These are phyloP conservation scores for Condylura cristata DNA, from an alignment of 2,113 vertebrate genomes.

Conservation along the genomic window DNA sequence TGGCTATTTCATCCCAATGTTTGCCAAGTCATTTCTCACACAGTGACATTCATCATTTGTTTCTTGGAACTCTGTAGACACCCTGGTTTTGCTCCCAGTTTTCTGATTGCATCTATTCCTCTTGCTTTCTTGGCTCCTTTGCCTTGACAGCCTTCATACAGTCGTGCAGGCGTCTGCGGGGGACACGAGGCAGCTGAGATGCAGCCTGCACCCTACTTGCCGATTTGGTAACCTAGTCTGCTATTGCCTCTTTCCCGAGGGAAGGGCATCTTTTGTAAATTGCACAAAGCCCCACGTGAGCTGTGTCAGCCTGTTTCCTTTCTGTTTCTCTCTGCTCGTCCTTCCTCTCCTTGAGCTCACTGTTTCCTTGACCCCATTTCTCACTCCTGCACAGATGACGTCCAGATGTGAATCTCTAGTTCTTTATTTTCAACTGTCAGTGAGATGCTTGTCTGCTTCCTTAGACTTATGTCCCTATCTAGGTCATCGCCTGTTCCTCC, in stretches of 20 bases:
- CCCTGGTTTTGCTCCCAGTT: background rate
- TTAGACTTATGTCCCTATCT: background rate
- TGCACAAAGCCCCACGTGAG: background rate
- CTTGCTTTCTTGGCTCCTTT: conserved; percentile 19
- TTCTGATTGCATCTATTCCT: background rate
- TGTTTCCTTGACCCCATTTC: background rate
- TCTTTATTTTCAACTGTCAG: background rate
- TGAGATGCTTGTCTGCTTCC: background rate
- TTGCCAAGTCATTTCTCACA: background rate
- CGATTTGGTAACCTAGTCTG: background rate
- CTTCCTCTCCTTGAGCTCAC: background rate
- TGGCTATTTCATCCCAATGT: background rate
- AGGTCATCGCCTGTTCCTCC: background rate
- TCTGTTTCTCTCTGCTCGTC: background rate
- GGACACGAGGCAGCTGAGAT: background rate
- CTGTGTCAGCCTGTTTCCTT: background rate
- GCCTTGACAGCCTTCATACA: background rate
- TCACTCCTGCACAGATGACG: conserved; percentile 2
- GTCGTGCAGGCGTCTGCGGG: background rate
- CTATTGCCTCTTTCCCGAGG: background rate
- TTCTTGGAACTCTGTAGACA: background rate
- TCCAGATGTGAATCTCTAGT: conserved; percentile 22
- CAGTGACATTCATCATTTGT: background rate
- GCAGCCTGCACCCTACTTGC: background rate
- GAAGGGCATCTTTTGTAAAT: background rate